Percentiles rank a stretch among this genome's conserved stretches.
Conservation (phyloP, 2,113 vertebrate species). For the Pluvialis apricaria region DNA sequence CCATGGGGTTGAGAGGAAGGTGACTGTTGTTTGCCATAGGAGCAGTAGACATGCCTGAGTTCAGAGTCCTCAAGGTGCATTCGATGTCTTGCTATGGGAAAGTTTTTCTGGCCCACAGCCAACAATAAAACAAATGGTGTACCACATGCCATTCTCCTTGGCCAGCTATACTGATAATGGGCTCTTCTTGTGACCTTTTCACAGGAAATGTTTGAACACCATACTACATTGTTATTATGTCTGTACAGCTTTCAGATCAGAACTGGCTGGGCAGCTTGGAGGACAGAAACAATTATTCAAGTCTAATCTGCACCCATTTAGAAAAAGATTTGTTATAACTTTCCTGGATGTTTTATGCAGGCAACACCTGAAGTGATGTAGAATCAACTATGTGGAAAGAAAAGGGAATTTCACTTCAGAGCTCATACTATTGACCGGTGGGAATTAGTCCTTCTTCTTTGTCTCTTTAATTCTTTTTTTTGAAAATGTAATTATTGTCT, state of each 20-base stretch:
- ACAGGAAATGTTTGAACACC: not conserved
- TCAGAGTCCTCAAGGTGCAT: not conserved
- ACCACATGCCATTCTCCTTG: not conserved
- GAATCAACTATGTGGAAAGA: not conserved
- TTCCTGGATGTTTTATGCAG: not conserved
- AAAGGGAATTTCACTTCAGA: not conserved
- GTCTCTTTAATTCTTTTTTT: not conserved
- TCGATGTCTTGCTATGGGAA: not conserved
- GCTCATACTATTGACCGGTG: not conserved
- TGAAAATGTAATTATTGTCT: conserved; percentile 27
- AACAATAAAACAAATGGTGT: not conserved
- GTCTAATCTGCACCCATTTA: not conserved
- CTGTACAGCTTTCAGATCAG: not conserved
- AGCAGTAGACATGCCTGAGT: not conserved
- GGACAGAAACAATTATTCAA: not conserved
- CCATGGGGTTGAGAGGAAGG: fast-evolving
- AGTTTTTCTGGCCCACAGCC: not conserved
- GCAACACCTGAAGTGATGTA: not conserved
- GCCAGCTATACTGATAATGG: not conserved
- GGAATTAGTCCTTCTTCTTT: not conserved
- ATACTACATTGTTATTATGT: not conserved
- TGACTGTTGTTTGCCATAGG: not conserved
- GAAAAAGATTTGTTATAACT: not conserved
- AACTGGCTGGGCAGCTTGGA: not conserved
- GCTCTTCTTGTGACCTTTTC: not conserved